Percentiles rank a stretch among this genome's conserved stretches.
Evolutionary conservation across 2,113 vertebrate genomes (phyloP).

Genomic region (Falcunculus frontatus): DNA sequence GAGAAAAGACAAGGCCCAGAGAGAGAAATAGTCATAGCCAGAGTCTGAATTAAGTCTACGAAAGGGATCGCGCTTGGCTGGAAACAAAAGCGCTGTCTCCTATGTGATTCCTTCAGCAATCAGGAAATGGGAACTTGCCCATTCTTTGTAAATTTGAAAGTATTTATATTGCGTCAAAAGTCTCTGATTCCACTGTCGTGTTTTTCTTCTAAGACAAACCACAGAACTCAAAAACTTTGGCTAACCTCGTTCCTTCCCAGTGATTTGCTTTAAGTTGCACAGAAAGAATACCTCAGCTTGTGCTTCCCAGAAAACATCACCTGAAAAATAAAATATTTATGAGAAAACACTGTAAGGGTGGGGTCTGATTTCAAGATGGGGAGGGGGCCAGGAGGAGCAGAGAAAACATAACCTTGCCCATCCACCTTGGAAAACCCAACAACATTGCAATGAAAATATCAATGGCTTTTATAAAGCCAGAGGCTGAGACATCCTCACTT

Average conservation of each 20-base stretch:
- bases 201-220: constrained; percentile 7
- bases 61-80: neutral
- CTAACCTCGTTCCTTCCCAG: neutral
- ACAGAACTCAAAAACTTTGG: constrained; percentile 34
- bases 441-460: rapidly evolving
- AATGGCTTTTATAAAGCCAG: neutral
- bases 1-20: neutral
- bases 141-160: neutral
- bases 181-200: neutral
- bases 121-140: constrained; percentile 14
- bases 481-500: neutral
- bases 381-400: neutral
- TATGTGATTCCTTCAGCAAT: neutral
- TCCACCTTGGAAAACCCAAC: neutral
- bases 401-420: neutral
- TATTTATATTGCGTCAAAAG: constrained; percentile 1
- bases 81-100: neutral
- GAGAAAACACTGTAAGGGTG: neutral
- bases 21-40: neutral
- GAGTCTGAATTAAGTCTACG: neutral
- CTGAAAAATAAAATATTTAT: neutral
- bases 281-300: neutral
- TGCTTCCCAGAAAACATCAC: neutral
- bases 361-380: neutral
- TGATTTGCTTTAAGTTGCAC: neutral